phyloP scores from a whole-genome alignment of 92 coral and sea anemone genomes.

The Epizoanthus stellaris region DNA sequence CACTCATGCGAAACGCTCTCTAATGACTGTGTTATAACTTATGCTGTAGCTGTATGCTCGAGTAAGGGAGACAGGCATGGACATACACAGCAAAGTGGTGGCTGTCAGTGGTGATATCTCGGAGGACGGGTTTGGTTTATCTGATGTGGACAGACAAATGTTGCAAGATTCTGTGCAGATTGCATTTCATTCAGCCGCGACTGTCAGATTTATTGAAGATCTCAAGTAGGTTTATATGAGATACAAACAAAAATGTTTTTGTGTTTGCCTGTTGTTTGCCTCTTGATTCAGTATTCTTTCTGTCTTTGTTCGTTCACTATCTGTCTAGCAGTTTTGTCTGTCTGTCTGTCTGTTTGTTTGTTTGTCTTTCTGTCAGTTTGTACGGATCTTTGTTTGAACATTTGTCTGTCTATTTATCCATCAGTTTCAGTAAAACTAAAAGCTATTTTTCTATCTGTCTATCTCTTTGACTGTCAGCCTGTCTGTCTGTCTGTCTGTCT shows the following conservation, averaged over 20 bases:
- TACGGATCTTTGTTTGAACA: no score
- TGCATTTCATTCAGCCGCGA: conserved; percentile 97
- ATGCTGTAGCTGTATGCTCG: conserved; percentile 69
- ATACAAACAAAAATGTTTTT: no score
- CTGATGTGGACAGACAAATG: conserved; percentile 76
- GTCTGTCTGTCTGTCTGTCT: no score
- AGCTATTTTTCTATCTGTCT: no score
- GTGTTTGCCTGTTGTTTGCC: no score
- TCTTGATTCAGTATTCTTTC: neutral
- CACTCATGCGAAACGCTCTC: no score
- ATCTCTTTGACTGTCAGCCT: no score
- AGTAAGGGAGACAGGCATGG: conserved; percentile 70
- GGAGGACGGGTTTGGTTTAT: conserved; percentile 86
- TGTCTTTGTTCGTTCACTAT: neutral
- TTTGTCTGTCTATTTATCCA: no score
- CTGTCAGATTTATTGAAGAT: conserved; percentile 95
- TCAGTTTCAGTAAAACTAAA: no score
- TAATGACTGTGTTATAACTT: neutral
- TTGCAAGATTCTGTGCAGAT: conserved; percentile 82
- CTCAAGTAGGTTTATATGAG: conserved; percentile 64
- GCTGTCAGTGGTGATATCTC: conserved; percentile 93
- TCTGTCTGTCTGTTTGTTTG: neutral
- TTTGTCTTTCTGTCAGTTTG: no score
- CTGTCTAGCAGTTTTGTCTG: neutral
- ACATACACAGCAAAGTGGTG: conserved; percentile 68